Conservation (phyloP, 2,797 vertebrate genomes). For the Antrozous pallidus region DNA sequence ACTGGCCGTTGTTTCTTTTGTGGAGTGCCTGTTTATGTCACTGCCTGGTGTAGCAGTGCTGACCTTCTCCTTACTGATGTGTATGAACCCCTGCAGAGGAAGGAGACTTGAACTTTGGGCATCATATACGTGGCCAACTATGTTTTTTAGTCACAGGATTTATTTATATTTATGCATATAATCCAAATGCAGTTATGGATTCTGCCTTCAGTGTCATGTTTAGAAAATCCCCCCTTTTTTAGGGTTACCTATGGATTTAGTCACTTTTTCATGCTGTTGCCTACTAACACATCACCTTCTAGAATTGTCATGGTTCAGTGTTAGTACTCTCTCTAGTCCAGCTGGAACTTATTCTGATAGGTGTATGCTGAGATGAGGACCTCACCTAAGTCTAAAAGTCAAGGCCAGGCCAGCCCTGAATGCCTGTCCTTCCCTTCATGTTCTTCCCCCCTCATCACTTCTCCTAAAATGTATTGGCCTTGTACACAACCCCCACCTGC, state of each 20-base stretch:
- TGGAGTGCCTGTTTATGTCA: too few relatives aligned
- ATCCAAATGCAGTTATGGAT: background rate
- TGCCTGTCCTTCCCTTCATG: background rate
- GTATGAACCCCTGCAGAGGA: background rate
- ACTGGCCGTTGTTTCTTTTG: background rate
- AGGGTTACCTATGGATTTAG: background rate
- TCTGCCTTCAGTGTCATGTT: background rate
- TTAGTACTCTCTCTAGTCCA: background rate
- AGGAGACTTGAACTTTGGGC: background rate
- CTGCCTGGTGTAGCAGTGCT: background rate
- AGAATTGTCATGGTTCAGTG: background rate
- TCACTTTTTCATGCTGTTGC: background rate
- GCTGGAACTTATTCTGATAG: background rate
- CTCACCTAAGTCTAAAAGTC: background rate
- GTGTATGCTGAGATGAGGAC: background rate
- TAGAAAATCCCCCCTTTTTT: background rate
- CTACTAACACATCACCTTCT: background rate
- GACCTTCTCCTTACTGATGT: background rate
- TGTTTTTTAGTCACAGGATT: background rate
- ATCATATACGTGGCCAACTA: background rate
- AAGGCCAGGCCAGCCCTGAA: background rate
- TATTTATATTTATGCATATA: background rate
- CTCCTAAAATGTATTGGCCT: background rate
- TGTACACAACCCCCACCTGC: background rate
- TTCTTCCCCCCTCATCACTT: background rate